Conservation (phyloP, 2,797 vertebrate genomes). For the Lycodopsis pacificus region DNA sequence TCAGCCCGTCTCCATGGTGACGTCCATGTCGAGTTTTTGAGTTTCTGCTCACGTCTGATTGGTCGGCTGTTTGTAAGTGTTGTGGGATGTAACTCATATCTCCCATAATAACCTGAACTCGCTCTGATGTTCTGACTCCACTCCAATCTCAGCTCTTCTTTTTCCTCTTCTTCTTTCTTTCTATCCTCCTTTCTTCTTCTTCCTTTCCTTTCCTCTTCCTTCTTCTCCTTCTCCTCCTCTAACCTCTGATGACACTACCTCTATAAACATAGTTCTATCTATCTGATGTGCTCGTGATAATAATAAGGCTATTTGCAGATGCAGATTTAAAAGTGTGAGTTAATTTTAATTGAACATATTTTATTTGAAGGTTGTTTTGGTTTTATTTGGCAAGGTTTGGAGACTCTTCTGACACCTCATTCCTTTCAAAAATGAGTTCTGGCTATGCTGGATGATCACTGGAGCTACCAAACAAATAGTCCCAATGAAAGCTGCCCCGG, state of each 20-base stretch:
- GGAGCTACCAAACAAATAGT: background rate
- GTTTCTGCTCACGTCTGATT: slow-evolving; percentile 66
- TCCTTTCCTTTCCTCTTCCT: background rate
- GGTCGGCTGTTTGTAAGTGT: slow-evolving; percentile 32
- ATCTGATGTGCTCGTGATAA: background rate
- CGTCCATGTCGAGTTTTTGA: slow-evolving; percentile 50
- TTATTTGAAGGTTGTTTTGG: background rate
- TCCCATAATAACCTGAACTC: slow-evolving; percentile 26
- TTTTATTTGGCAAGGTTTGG: background rate
- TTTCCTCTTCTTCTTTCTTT: background rate
- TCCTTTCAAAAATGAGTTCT: background rate
- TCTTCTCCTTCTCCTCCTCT: background rate
- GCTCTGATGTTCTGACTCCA: background rate
- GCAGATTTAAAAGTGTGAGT: background rate
- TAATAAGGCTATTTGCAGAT: background rate
- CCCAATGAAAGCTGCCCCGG: background rate
- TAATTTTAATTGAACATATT: background rate
- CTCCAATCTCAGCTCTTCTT: background rate
- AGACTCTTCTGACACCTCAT: background rate
- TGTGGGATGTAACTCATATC: slow-evolving; percentile 15
- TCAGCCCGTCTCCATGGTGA: slow-evolving; percentile 70
- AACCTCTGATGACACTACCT: background rate
- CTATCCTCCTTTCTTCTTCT: background rate
- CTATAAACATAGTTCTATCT: background rate
- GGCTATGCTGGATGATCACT: background rate